Evolutionary conservation across 2,113 vertebrate genomes (phyloP).

Genomic region (Vanacampus margaritifer): DNA sequence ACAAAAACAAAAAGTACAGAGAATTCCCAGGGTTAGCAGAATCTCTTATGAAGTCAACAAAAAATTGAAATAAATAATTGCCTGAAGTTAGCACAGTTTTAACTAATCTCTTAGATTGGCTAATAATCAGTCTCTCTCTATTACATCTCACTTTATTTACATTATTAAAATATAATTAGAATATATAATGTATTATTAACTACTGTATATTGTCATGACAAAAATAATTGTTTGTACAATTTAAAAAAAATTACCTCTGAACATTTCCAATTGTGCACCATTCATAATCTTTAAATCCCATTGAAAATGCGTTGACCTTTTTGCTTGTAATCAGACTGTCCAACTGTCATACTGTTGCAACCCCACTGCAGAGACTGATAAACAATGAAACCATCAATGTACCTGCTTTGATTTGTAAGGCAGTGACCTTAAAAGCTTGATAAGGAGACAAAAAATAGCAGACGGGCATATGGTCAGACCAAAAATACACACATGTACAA

Average conservation of each 20-base stretch:
- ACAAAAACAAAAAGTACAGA: too few species aligned
- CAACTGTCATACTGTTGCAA: constrained; percentile 4
- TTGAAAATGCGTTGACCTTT: neutral
- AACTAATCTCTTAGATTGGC: too few species aligned
- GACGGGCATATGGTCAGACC: constrained; percentile 44
- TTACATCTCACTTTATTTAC: neutral
- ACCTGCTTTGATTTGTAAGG: constrained; percentile 85
- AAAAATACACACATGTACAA: constrained; percentile 23
- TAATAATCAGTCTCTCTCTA: too few species aligned
- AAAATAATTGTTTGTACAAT: too few species aligned
- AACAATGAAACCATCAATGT: constrained; percentile 62
- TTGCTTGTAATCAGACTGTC: neutral
- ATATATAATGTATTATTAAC: neutral
- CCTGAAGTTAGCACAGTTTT: too few species aligned
- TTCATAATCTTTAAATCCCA: too few species aligned
- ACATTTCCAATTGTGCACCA: too few species aligned
- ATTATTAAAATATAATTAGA: neutral
- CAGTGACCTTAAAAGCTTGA: constrained; percentile 80
- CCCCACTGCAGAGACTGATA: constrained; percentile 9
- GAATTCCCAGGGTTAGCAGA: too few species aligned
- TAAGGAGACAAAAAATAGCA: constrained; percentile 68
- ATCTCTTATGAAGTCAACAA: too few species aligned
- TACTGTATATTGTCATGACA: too few species aligned
- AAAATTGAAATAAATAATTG: too few species aligned
- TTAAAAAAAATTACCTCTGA: neutral